Percentiles rank a stretch among this genome's conserved stretches.
Conservation (phyloP, 2,113 vertebrate species). For the Calcarius ornatus region DNA sequence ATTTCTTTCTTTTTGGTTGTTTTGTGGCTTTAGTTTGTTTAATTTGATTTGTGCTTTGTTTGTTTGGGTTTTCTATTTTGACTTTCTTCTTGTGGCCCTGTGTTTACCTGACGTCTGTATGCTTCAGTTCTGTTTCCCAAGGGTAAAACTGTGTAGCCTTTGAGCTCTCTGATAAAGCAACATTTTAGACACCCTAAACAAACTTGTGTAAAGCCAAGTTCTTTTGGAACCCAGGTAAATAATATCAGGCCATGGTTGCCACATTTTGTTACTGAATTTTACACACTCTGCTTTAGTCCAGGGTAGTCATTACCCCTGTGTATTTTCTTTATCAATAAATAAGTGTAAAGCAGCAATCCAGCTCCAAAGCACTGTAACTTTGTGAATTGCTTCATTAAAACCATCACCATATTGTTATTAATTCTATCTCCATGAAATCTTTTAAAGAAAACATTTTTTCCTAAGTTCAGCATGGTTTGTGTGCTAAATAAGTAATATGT, state of each 20-base stretch:
- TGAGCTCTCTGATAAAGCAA: neutral
- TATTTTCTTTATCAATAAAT: neutral
- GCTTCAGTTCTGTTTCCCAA: neutral
- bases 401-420: neutral
- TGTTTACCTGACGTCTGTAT: neutral
- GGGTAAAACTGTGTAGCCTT: neutral
- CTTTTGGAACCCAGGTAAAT: neutral
- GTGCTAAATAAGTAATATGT: neutral
- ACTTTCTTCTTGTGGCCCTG: neutral
- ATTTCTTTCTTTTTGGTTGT: neutral
- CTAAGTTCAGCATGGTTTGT: neutral
- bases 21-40: neutral
- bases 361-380: neutral
- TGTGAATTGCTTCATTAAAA: neutral
- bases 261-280: neutral
- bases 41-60: neutral
- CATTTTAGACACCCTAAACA: neutral
- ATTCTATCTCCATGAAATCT: neutral
- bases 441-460: neutral
- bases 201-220: neutral
- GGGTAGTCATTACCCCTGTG: neutral
- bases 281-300: neutral
- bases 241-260: neutral
- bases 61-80: neutral
- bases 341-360: neutral